Evolutionary conservation across 2,888 invertebrate genomes (phyloP).

Genomic region (Amphipyra berbera): DNA sequence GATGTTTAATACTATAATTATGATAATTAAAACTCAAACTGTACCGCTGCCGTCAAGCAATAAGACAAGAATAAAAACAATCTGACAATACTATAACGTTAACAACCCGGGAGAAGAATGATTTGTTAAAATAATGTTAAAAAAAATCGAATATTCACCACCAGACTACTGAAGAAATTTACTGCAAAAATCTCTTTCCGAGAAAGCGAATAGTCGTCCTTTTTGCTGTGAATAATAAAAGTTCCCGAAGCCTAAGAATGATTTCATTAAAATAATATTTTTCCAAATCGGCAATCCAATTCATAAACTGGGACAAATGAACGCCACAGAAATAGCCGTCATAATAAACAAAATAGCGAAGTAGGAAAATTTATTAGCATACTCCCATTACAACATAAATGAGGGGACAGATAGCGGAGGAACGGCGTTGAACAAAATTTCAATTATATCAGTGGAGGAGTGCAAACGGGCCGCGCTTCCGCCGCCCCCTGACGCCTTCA

Average conservation of each 20-base stretch:
- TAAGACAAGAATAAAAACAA: too few species aligned
- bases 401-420: conserved; percentile 71
- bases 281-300: conserved; percentile 39
- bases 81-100: too few species aligned
- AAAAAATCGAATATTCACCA: too few species aligned
- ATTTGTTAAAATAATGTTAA: too few species aligned
- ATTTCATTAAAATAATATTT: conserved; percentile 16
- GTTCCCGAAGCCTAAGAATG: conserved; percentile 4
- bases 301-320: conserved; percentile 50
- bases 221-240: background rate
- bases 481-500: conserved; percentile 65
- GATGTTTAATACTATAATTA: too few species aligned
- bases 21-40: too few species aligned
- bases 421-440: conserved; percentile 79
- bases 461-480: conserved; percentile 70
- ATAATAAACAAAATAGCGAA: conserved; percentile 59
- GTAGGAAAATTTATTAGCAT: conserved; percentile 74
- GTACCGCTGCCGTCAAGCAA: too few species aligned
- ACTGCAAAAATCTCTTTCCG: too few species aligned
- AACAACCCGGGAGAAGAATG: too few species aligned
- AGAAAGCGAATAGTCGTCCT: too few species aligned
- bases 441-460: conserved; percentile 79
- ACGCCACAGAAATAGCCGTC: conserved; percentile 43
- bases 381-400: conserved; percentile 68
- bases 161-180: too few species aligned